Evolutionary conservation across 2,113 vertebrate species (phyloP).

Genomic region (Cepphus grylle): DNA sequence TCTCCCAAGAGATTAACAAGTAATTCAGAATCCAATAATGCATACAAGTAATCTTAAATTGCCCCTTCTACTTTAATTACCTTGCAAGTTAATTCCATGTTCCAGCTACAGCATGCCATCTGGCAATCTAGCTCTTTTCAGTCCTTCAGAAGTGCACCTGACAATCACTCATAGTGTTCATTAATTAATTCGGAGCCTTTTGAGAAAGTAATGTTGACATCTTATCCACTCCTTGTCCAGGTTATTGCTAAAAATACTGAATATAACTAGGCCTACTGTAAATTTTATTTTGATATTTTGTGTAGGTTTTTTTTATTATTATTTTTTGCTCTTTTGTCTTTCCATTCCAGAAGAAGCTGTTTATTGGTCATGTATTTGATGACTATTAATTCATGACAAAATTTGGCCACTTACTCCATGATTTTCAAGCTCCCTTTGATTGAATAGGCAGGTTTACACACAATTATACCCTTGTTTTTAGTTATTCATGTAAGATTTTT

Average conservation of each 20-base stretch:
- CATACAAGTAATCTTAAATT: constrained; percentile 25
- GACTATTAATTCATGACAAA: not conserved
- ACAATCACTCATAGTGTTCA: not conserved
- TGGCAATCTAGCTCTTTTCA: not conserved
- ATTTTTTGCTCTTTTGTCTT: not conserved
- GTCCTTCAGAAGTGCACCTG: not conserved
- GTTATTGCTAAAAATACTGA: not conserved
- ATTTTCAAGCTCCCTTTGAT: not conserved
- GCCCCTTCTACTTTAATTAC: constrained; percentile 16
- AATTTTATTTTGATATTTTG: not conserved
- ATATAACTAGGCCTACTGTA: not conserved
- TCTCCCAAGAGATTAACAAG: not conserved
- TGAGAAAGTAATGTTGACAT: not conserved
- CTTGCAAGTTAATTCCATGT: constrained; percentile 17
- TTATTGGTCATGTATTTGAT: not conserved
- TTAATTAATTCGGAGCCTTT: not conserved
- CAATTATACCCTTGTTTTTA: not conserved
- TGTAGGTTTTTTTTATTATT: not conserved
- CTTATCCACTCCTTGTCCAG: not conserved
- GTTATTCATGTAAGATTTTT: not conserved
- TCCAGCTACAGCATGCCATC: not conserved
- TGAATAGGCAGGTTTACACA: not conserved
- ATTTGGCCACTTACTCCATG: not conserved
- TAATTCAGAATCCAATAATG: constrained; percentile 35
- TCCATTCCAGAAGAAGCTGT: not conserved